Evolutionary conservation across 2,113 vertebrate species (phyloP), one percentile per base, ranked within the genome.

Genomic region (Manacus vitellinus): DNA sequence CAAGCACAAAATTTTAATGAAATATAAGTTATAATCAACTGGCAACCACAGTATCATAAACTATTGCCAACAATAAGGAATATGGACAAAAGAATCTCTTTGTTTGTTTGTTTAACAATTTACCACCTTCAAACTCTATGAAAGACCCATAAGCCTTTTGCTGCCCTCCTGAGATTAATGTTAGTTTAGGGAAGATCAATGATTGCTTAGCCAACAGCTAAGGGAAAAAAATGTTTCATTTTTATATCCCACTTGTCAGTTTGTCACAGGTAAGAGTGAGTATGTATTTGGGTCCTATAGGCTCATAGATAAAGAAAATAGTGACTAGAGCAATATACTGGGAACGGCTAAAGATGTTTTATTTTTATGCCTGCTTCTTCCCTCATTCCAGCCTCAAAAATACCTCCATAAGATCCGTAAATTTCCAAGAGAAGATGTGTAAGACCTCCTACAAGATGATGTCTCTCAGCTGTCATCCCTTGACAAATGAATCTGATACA

Each of bases 131-230:
- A 89, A 72, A 62, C 44, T 61, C 19, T 58, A 73, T 54, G 33
- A 52, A 95, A 92, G 90, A 85, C 90, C 94, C 86, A 70, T 65
- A 95, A 79, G 67, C 35, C 33, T 75, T 91, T 59, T 10, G 3
- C 46, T 89, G 49, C 65, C 86, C 95, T 86, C 66, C 23, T 65
- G 91, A 94, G 94, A 97, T 94, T 91, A 88, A 96, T 91, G 72
- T 86, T 96, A 83, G 81, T 93, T 97, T 94, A 94, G 73, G 33
- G 58, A 89, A 95, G 86, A 97, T 95, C 94, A 95, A 86, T 94
- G 86, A 73, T 82, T 91, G 81, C 47, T 96, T 65, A 89, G 88
- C 68, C 77, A 91, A 54, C 43, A 94, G 89, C 79, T 90, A 88
- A 80, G 55, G 85, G 71, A 96, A 96, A 70, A 70, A 93, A 73